A percentile compares a stretch with the other conserved stretches of the same genome.
phyloP scores from a whole-genome alignment of 2,113 vertebrate genomes.

The Psilopsiagon aurifrons region DNA sequence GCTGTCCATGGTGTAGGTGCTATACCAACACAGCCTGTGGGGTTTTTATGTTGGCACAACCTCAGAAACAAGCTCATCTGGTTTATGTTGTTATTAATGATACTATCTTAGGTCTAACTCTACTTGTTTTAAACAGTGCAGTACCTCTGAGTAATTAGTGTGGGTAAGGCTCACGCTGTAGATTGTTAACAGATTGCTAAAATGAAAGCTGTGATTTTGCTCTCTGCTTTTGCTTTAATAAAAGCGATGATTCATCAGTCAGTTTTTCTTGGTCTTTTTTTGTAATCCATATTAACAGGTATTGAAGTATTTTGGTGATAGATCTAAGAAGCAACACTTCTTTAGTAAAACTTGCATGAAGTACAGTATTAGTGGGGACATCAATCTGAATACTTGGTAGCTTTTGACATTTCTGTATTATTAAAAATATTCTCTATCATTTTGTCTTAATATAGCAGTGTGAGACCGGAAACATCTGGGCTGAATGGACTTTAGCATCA shows the following conservation, averaged over 20 bases:
- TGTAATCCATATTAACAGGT: neutral
- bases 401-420: neutral
- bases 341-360: neutral
- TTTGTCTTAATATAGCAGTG: conserved; percentile 49
- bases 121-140: neutral
- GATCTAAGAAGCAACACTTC: neutral
- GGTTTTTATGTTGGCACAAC: neutral
- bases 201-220: neutral
- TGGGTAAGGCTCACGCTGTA: neutral
- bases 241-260: neutral
- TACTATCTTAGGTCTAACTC: neutral
- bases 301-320: neutral
- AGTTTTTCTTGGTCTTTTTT: neutral
- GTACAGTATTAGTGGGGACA: neutral
- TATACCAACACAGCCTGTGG: neutral
- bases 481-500: conserved; percentile 80
- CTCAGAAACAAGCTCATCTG: neutral
- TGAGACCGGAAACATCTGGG: conserved; percentile 77
- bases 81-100: neutral
- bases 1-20: conserved; percentile 35
- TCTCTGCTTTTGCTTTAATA: neutral
- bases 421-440: neutral
- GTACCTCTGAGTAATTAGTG: neutral
- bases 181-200: neutral
- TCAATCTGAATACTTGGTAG: neutral